Percentiles rank a stretch among this genome's conserved stretches.
phyloP scores from a whole-genome alignment of 2,888 invertebrate species.

The Rhopalosiphum nymphaeae region DNA sequence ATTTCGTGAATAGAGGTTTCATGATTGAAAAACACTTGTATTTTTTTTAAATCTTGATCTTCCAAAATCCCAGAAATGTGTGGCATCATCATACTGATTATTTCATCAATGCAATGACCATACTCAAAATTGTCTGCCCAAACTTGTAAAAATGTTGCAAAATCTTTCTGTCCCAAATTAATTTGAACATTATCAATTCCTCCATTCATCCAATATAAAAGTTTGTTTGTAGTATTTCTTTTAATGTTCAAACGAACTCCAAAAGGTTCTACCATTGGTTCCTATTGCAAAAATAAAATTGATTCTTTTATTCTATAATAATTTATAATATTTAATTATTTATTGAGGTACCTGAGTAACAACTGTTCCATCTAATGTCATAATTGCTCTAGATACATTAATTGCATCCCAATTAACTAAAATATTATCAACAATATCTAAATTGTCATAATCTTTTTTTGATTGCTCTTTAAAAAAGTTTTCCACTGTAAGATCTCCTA shows the following conservation, averaged over 20 bases:
- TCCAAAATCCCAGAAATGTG: constrained; percentile 68
- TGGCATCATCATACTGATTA: constrained; percentile 24
- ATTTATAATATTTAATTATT: not conserved
- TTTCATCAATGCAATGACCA: constrained; percentile 54
- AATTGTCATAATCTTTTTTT: constrained; percentile 66
- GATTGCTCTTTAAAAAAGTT: constrained; percentile 81
- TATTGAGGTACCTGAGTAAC: constrained; percentile 76
- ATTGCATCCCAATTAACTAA: constrained; percentile 78
- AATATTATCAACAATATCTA: constrained; percentile 79
- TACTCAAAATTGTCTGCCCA: constrained; percentile 70
- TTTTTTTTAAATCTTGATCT: constrained; percentile 76
- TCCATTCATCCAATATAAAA: constrained; percentile 76
- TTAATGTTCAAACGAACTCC: constrained; percentile 81
- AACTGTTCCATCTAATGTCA: constrained; percentile 80
- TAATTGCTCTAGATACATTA: constrained; percentile 79
- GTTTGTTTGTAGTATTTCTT: constrained; percentile 73
- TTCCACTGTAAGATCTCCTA: constrained; percentile 82
- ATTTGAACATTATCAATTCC: constrained; percentile 77
- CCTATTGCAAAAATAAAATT: constrained; percentile 71
- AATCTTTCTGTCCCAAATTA: constrained; percentile 80
- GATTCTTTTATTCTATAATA: not conserved
- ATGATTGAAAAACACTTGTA: constrained; percentile 78
- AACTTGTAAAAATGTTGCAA: constrained; percentile 80
- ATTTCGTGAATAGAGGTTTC: constrained; percentile 77
- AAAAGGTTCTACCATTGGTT: constrained; percentile 82